These are phyloP conservation scores for Drosophila testacea DNA, from an alignment of 2,888 invertebrate species.

Conservation along the genomic window DNA sequence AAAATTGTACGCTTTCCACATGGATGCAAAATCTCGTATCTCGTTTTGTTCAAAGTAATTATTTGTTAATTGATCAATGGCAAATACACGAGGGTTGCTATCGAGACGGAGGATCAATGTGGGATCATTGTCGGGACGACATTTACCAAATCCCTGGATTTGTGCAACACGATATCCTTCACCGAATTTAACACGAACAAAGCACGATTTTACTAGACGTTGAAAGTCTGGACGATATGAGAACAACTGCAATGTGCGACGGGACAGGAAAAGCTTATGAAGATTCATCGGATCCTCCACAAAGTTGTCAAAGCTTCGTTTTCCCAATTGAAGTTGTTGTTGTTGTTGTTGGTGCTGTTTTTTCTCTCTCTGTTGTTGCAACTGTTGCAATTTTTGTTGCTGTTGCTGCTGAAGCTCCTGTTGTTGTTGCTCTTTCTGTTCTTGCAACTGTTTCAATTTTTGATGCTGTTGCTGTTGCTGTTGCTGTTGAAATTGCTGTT, in stretches of 20 bases:
- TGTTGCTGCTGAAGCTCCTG: too few species aligned
- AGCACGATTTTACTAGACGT: constrained; percentile 32
- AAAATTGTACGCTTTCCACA: constrained; percentile 26
- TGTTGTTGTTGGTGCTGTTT: not conserved
- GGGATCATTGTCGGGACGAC: constrained; percentile 3
- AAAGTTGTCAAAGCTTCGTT: constrained; percentile 17
- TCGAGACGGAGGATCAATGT: constrained; percentile 33
- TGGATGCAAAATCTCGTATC: constrained; percentile 26
- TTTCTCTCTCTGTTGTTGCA: too few species aligned
- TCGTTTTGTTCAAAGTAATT: constrained; percentile 29
- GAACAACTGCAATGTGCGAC: constrained; percentile 25
- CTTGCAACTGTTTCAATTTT: not conserved
- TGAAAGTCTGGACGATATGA: constrained; percentile 29
- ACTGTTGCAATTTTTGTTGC: too few species aligned
- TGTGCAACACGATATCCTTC: constrained; percentile 33
- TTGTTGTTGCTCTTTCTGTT: not conserved
- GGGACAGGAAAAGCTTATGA: constrained; percentile 38
- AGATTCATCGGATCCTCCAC: constrained; percentile 35
- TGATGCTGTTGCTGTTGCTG: not conserved
- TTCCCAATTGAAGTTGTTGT: not conserved
- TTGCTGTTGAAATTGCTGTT: not conserved
- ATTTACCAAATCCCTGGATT: constrained; percentile 30
- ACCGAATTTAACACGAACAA: constrained; percentile 34
- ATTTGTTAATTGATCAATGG: constrained; percentile 30
- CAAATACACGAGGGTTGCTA: constrained; percentile 17